Evolutionary conservation across 2,797 vertebrate genomes (phyloP).

Genomic region (Macropodus opercularis): DNA sequence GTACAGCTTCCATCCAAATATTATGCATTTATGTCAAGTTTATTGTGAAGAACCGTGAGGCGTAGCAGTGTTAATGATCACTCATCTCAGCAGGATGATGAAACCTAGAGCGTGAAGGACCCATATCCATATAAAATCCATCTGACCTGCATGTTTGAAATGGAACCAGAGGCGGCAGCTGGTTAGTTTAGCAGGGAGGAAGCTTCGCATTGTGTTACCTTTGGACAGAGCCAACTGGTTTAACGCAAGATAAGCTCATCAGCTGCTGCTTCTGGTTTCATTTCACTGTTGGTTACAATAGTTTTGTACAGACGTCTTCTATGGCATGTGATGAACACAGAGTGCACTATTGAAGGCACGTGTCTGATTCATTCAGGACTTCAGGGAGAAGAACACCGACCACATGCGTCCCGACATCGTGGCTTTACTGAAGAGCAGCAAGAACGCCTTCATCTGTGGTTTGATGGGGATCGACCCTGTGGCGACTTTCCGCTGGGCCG

Average conservation of each 20-base stretch:
- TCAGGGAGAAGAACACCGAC: slow-evolving; percentile 98
- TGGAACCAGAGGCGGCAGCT: neutral
- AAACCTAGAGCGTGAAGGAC: neutral
- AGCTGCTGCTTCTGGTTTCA: neutral
- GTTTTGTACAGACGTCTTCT: neutral
- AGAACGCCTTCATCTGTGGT: slow-evolving; percentile 90
- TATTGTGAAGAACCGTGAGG: slow-evolving; percentile 1
- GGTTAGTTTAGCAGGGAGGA: neutral
- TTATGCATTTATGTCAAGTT: slow-evolving; percentile 10
- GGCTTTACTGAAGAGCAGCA: slow-evolving; percentile 94
- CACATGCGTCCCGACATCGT: slow-evolving; percentile 98
- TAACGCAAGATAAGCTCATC: neutral
- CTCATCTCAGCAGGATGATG: neutral
- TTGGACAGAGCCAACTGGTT: no score
- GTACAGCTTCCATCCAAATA: slow-evolving; percentile 24
- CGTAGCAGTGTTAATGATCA: no score
- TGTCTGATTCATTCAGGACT: slow-evolving; percentile 84
- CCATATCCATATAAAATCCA: neutral
- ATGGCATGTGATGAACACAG: neutral
- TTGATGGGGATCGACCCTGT: slow-evolving; percentile 96
- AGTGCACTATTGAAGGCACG: neutral
- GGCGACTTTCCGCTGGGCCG: slow-evolving; percentile 95
- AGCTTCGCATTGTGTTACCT: neutral
- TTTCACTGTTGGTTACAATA: no score
- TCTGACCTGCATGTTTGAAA: neutral